Evolutionary conservation across 2,888 invertebrate genomes (phyloP), one percentile per base, ranked within the genome.

Genomic region (Trichopoda pennipes): DNA sequence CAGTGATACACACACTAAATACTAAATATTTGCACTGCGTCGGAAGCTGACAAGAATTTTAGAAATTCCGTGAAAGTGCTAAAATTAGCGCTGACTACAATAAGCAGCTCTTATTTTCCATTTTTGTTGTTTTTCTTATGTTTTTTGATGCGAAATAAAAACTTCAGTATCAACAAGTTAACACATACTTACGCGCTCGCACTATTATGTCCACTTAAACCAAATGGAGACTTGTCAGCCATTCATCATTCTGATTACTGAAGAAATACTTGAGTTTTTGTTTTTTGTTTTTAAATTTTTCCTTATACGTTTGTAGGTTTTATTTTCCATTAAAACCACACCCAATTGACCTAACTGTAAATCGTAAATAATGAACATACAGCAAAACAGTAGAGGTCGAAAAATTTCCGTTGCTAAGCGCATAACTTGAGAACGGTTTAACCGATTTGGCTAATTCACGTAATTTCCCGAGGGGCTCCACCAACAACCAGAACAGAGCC

Each of bases 21-120:
- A 60, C 47, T 9, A n/a, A 38, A 23, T 23, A 17, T n/a, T 28
- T 51, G 58, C 35, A 58, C 19, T 19, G 53, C 28, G 64, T 47
- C 72, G 78, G 79, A 76, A 83, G 76, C 80, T 80, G 80, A 84
- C 76, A 78, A 60, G 66, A 84, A 84, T 85, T 84, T 82, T 61
- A 70, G 73, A 83, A 85, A 85, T 85, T 85, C 85, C 76, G n/a
- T 49, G 79, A 80, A 83, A 85, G 83, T 85, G 81, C 81, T 84
- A 83, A 85, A 85, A 84, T 85, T 85, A 85, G 85, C 84, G 84
- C 79, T 81, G 77, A 44, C 66, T 75, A 80, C 81, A 84, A 78
- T 74, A 51, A 73, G 51, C 56, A 70, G 17, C 28, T 28, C 28
- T 4, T 28, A 6, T 56, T 63, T 23, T 38, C 55, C 44, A 47